These are phyloP conservation scores for Sebastes kiyomatsui DNA, from an alignment of 2,797 vertebrate species.

Conservation along the genomic window DNA sequence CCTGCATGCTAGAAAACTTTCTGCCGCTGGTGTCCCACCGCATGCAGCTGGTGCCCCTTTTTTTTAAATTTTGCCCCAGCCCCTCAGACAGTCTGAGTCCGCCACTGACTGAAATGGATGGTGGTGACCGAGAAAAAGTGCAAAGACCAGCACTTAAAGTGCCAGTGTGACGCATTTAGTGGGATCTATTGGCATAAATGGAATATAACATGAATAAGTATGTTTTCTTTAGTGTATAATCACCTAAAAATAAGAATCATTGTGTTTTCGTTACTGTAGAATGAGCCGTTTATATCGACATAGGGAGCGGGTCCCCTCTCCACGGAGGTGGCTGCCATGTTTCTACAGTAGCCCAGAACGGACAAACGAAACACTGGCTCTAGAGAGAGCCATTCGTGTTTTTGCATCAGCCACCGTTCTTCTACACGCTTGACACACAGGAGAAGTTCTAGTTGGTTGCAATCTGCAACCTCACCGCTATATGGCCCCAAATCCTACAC, in stretches of 20 bases:
- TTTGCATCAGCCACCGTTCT: too few species aligned
- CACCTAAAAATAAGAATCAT: neutral
- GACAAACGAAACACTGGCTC: too few species aligned
- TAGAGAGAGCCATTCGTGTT: too few species aligned
- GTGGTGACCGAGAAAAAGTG: neutral
- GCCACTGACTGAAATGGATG: neutral
- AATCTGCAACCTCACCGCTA: neutral
- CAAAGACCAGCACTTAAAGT: neutral
- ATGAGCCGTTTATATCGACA: too few species aligned
- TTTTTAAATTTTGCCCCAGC: fast-evolving
- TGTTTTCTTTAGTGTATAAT: neutral
- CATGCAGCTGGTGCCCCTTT: too few species aligned
- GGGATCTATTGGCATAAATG: neutral
- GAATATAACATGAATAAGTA: neutral
- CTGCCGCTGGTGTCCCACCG: too few species aligned
- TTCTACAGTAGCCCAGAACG: neutral
- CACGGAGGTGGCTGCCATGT: neutral
- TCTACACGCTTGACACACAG: too few species aligned
- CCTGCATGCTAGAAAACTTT: too few species aligned
- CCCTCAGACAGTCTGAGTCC: too few species aligned
- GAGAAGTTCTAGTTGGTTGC: too few species aligned
- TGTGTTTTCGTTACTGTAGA: too few species aligned
- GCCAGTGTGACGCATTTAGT: neutral
- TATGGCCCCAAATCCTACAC: neutral
- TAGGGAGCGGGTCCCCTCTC: fast-evolving